Evolutionary conservation across 2,113 vertebrate genomes (phyloP), one percentile per base, ranked within the genome.

Genomic region (Daubentonia madagascariensis): DNA sequence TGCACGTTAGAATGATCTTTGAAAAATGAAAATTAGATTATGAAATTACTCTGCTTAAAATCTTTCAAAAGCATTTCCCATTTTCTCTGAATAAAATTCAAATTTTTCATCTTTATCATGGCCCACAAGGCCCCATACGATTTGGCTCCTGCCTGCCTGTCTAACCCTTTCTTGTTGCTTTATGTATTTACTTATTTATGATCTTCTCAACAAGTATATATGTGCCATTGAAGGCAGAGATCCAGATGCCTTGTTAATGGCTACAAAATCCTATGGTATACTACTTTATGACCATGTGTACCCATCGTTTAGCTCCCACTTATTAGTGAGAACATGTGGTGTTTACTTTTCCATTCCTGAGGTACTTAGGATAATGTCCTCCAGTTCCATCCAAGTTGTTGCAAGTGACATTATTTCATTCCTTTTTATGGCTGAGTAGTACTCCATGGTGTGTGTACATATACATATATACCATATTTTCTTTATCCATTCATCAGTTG

Each of bases 1-100:
- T 67, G 85, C 0, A 93, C 85, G 20, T 20, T 32, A 88, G 85
- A 85, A 23, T 67, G 8, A 90, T 30, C 45, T 72, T 40, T 84
- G 40, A 91, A 86, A 95, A 94, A 59, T 90, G 25, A 92, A 86
- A 95, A 84, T 79, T 43, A 68, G 37, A 88, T 63, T 20, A 97
- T 54, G 30, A 93, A 94, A n/a, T 61, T 78, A 94, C 2, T n/a
- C 65, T 81, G n/a, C 43, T 81, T 95, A 70, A 88, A 95, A 87
- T 76, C 37, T 76, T 85, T 85, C 65, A 85, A 79, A 43, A 79
- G 8, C 59, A 79, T 78, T 67, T 78, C 11, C 35, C 43, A 72
- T 67, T 87, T 95, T 83, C 68, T 83, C 37, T 91, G 22, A 95
- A 93, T 57, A 85, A 37, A 95, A 68, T 57, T 81, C 52, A 70